Conservation (phyloP, 1,140 invertebrate species). For the Aphelinus certus region DNA sequence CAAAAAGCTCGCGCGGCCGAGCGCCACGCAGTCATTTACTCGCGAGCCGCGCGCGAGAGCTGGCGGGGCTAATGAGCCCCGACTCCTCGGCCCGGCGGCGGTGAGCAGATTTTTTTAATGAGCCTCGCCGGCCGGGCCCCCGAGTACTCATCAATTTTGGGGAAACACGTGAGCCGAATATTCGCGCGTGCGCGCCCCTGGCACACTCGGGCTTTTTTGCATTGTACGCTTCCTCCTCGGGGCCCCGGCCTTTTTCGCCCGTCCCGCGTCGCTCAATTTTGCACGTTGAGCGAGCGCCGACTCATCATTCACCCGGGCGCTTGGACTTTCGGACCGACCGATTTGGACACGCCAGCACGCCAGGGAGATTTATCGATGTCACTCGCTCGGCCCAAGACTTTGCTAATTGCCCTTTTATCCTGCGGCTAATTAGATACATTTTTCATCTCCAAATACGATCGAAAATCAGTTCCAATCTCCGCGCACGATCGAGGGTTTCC, state of each 20-base stretch:
- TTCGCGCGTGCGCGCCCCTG: neutral
- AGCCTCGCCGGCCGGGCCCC: neutral
- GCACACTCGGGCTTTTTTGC: neutral
- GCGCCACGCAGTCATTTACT: neutral
- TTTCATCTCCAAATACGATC: no score
- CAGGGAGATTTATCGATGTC: no score
- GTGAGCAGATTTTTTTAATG: constrained; percentile 17
- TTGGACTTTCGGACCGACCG: no score
- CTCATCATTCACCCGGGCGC: no score
- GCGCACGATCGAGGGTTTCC: no score
- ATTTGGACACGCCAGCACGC: no score
- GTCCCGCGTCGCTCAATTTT: neutral
- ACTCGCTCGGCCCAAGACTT: no score
- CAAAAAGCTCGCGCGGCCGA: neutral
- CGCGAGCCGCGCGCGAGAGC: neutral
- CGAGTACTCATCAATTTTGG: constrained; percentile 34
- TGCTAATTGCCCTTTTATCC: no score
- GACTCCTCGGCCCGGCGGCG: neutral
- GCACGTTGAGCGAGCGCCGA: no score
- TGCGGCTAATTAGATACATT: no score
- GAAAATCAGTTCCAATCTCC: no score
- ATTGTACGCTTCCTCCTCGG: no score
- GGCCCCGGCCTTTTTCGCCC: neutral
- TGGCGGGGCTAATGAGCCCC: constrained; percentile 1
- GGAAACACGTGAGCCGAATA: constrained; percentile 16